Base-by-base conservation (phyloP, 2,797 vertebrate genomes). In the Phataginus tricuspis region DNA sequence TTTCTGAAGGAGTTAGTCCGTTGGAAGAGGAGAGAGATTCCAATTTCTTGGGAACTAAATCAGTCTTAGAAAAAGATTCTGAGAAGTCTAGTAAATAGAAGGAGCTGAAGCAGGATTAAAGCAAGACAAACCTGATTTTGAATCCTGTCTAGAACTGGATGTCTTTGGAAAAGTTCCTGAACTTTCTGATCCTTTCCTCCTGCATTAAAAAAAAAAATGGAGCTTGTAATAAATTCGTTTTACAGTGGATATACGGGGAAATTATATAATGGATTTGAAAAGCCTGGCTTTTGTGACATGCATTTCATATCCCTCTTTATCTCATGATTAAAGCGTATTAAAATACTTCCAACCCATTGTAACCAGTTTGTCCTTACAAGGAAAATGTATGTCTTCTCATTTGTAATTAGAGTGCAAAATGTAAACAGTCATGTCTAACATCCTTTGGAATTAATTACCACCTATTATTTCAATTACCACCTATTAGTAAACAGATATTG, bases 31-130 rank as follows among this genome's bases (percentile, higher is more conserved):
- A 77, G 51, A 75, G 42, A 88, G 86, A 74, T 68, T 93, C 80
- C 23, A n/a, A 84, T 95, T 95, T 91, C 86, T 96, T 72, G 61
- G 49, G 34, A 72, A 14, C 57, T 79, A 80, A 84, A 27, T 86
- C 7, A 1, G 53, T 51, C 77, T 95, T 16, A 83, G 79, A 89
- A 85, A 82, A 94, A 72, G 25, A 14, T 69, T 92, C 51, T 78
- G 27, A 57, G 61, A 94, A 55, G 6, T 93, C 90, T 86, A 49
- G 1, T 12, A 45, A 45, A 45, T 12, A 68, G 85, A 49, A 83
- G 49, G 55, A 51, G 63, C 42, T 45, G 86, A 91, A 64, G 39
- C 31, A 94, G 57, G 49, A 87, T 72, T 57, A 85, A 6, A 91
- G 45, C 31, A 71, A 90, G 16, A 39, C 42, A 82, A 90, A 82